Percentiles rank a stretch among this genome's conserved stretches.
Conservation (phyloP, 2,113 vertebrate species). For the Acinonyx jubatus region DNA sequence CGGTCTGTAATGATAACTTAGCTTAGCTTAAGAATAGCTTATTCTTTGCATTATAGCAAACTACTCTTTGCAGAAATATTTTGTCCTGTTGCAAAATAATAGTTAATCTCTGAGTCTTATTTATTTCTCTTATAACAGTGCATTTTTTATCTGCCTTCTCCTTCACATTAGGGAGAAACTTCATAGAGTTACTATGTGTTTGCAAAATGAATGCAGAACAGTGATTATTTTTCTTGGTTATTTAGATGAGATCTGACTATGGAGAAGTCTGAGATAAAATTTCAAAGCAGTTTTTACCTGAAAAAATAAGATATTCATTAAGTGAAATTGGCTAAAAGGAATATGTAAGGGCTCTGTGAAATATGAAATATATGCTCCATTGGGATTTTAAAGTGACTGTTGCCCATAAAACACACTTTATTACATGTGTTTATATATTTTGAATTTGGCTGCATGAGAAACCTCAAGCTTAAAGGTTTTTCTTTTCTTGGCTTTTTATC, state of each 20-base stretch:
- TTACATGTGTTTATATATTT: not conserved
- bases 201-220: not conserved
- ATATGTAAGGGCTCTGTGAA: not conserved
- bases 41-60: not conserved
- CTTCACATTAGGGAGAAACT: not conserved
- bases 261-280: not conserved
- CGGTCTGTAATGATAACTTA: not conserved
- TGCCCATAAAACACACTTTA: not conserved
- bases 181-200: not conserved
- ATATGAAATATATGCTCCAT: not conserved
- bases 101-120: not conserved
- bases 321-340: not conserved
- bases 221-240: not conserved
- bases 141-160: not conserved
- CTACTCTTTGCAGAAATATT: not conserved
- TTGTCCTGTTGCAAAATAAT: not conserved
- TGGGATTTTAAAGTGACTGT: not conserved
- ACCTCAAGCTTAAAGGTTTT: not conserved
- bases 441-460: not conserved
- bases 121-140: not conserved
- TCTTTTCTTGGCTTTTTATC: not conserved
- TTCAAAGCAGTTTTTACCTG: not conserved
- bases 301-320: not conserved
- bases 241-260: constrained; percentile 7
- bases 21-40: no score